phyloP scores from a whole-genome alignment of 2,113 vertebrate species.

The Rhea americana region DNA sequence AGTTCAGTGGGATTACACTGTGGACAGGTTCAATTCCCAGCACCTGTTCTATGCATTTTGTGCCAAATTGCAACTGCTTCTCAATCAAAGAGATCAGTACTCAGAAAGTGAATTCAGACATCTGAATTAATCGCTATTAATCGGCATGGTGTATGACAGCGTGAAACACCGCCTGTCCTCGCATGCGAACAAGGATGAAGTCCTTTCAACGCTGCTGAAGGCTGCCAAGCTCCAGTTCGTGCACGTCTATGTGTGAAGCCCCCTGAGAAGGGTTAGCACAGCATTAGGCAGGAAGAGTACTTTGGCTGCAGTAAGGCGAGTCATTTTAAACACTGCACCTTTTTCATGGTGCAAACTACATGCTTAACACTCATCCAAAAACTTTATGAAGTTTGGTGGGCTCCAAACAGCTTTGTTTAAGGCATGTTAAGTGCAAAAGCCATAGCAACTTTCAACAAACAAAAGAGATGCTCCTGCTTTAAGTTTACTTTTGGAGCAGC shows the following conservation, averaged over 20 bases:
- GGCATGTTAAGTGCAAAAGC: neutral
- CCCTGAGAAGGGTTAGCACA: neutral
- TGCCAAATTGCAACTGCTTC: neutral
- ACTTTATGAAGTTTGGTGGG: neutral
- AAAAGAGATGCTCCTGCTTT: neutral
- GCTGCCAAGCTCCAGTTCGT: neutral
- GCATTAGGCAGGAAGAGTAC: neutral
- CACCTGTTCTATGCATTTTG: neutral
- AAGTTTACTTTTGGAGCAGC: neutral
- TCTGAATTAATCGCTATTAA: neutral
- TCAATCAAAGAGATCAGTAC: neutral
- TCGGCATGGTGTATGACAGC: neutral
- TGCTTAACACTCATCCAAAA: neutral
- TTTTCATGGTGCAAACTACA: neutral
- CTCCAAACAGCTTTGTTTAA: neutral
- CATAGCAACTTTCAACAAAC: neutral
- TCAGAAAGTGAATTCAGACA: neutral
- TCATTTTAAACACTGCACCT: neutral
- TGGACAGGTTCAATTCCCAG: rapidly evolving
- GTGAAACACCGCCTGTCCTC: neutral
- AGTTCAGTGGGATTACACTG: neutral
- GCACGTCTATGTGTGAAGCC: neutral
- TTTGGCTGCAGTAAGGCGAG: neutral
- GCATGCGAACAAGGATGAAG: neutral
- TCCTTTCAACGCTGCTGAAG: neutral